Conservation (phyloP, 92 coral and sea anemone genomes). For the Epizoanthus illoricatus region DNA sequence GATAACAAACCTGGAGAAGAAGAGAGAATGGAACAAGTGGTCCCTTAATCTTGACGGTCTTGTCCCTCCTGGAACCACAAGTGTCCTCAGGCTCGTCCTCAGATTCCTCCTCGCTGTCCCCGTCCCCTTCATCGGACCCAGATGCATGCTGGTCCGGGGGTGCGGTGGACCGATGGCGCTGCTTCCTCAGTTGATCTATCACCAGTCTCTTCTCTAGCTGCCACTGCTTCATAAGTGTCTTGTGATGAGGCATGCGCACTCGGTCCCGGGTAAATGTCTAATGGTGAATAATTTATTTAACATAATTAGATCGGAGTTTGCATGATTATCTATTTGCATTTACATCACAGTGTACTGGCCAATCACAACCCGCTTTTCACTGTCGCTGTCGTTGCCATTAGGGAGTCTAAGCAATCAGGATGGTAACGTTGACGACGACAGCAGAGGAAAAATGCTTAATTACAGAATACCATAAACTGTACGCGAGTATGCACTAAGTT, state of each 20-base stretch:
- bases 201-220: slow-evolving; percentile 44
- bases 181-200: slow-evolving; percentile 24
- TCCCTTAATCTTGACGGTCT: slow-evolving; percentile 46
- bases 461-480: too few relatives aligned
- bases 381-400: background rate
- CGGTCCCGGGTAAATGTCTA: slow-evolving; percentile 36
- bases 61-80: background rate
- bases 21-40: slow-evolving; percentile 75
- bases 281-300: background rate
- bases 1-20: slow-evolving; percentile 70
- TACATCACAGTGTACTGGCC: background rate
- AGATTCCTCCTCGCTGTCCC: background rate
- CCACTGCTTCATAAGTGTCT: slow-evolving; percentile 50
- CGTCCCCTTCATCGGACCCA: background rate
- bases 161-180: slow-evolving; percentile 10
- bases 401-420: background rate
- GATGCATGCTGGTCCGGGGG: slow-evolving; percentile 1
- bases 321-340: too few relatives aligned
- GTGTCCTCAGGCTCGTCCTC: background rate
- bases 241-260: slow-evolving; percentile 54
- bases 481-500: too few relatives aligned
- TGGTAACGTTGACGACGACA: too few relatives aligned
- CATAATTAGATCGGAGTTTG: background rate
- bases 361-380: background rate
- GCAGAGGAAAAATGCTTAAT: too few relatives aligned